These are phyloP conservation scores for Pagetopsis macropterus DNA, from an alignment of 2,797 vertebrate species.

Conservation along the genomic window DNA sequence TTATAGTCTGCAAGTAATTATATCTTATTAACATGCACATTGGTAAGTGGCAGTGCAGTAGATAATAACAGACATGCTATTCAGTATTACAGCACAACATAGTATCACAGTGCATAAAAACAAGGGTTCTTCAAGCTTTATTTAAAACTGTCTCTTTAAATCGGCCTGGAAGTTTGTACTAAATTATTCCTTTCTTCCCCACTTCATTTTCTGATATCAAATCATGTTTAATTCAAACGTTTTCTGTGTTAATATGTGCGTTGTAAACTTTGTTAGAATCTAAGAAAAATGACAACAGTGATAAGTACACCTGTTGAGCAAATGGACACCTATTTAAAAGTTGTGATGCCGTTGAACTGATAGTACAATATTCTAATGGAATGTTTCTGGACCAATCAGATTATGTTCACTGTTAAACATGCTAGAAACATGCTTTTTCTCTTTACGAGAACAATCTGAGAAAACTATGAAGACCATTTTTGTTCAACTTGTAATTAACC, in stretches of 20 bases:
- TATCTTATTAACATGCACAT: too few relatives aligned
- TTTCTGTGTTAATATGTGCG: not conserved
- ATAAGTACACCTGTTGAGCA: not conserved
- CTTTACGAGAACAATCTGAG: conserved; percentile 12
- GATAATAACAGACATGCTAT: too few relatives aligned
- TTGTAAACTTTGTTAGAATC: not conserved
- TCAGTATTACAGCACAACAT: too few relatives aligned
- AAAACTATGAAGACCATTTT: conserved; percentile 20
- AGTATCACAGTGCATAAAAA: too few relatives aligned
- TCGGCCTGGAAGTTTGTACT: not conserved
- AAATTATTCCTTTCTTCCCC: not conserved
- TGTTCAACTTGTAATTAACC: conserved; percentile 58
- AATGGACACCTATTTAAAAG: not conserved
- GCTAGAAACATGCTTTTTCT: conserved; percentile 8
- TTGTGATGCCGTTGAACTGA: not conserved
- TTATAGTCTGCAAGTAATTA: not conserved
- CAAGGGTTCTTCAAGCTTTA: too few relatives aligned
- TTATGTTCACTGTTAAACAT: not conserved
- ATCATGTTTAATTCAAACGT: not conserved
- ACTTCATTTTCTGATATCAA: not conserved
- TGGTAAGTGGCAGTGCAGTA: too few relatives aligned
- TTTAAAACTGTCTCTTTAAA: not conserved
- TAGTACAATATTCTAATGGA: not conserved
- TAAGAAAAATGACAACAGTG: not conserved
- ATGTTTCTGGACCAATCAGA: not conserved